Conservation (phyloP, 2,797 vertebrate genomes). For the Enteromius afrohamiltoni region DNA sequence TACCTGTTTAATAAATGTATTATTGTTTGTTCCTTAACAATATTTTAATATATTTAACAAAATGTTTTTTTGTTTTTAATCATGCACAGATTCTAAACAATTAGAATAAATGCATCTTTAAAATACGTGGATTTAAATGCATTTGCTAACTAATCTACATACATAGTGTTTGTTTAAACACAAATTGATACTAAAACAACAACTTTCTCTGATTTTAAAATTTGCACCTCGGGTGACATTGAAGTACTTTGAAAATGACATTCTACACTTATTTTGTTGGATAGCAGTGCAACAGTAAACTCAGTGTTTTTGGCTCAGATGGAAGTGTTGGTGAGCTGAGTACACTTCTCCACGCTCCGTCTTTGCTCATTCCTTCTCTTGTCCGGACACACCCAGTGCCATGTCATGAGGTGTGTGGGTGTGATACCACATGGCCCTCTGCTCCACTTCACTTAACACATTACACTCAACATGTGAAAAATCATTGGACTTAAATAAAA, state of each 20-base stretch:
- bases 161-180: too few species aligned
- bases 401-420: slow-evolving; percentile 41
- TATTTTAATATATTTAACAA: too few species aligned
- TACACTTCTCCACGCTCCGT: background rate
- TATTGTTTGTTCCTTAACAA: background rate
- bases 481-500: background rate
- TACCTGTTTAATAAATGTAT: too few species aligned
- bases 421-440: background rate
- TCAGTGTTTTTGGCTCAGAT: slow-evolving; percentile 8
- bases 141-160: background rate
- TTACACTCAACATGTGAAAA: background rate
- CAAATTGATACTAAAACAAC: background rate
- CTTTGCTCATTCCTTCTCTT: slow-evolving; percentile 33
- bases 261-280: background rate
- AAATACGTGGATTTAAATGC: background rate
- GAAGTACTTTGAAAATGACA: background rate
- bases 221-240: background rate
- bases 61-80: background rate
- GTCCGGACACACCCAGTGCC: slow-evolving; percentile 35
- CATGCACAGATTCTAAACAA: background rate
- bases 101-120: background rate
- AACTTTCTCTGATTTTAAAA: background rate
- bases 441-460: slow-evolving; percentile 3
- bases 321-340: slow-evolving; percentile 2
- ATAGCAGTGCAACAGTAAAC: slow-evolving; percentile 8